phyloP scores from a whole-genome alignment of 1,140 invertebrate species.

The Homarus americanus region DNA sequence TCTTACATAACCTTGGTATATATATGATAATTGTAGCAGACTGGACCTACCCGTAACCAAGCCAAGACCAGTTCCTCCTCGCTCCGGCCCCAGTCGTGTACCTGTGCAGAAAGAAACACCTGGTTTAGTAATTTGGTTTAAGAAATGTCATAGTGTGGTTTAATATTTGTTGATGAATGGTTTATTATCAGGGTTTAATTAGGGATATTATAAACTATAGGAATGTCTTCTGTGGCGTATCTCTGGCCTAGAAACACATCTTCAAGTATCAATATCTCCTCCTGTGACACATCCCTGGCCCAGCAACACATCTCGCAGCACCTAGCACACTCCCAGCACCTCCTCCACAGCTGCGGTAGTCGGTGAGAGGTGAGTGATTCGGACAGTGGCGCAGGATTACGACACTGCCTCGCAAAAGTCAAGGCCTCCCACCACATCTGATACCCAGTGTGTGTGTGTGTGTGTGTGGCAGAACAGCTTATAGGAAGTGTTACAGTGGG shows the following conservation, averaged over 20 bases:
- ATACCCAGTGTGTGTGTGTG: too few species aligned
- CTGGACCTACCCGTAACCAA: background rate
- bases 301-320: too few species aligned
- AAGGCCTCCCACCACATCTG: too few species aligned
- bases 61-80: background rate
- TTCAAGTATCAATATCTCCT: background rate
- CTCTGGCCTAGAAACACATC: background rate
- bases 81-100: conserved; percentile 3
- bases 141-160: background rate
- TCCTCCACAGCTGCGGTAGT: too few species aligned
- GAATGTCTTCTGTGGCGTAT: background rate
- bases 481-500: too few species aligned
- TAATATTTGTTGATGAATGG: too few species aligned
- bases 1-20: background rate
- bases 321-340: too few species aligned
- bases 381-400: too few species aligned
- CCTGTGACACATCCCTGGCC: background rate
- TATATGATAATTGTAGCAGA: background rate
- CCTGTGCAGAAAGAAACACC: background rate
- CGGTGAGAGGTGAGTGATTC: too few species aligned
- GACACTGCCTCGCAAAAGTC: too few species aligned
- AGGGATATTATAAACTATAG: too few species aligned
- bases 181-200: background rate
- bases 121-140: background rate
- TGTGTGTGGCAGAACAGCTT: too few species aligned